A percentile compares a stretch with the other conserved stretches of the same genome.
These are phyloP conservation scores for Leuciscus idus DNA, from an alignment of 2,113 vertebrate genomes.

Conservation along the genomic window DNA sequence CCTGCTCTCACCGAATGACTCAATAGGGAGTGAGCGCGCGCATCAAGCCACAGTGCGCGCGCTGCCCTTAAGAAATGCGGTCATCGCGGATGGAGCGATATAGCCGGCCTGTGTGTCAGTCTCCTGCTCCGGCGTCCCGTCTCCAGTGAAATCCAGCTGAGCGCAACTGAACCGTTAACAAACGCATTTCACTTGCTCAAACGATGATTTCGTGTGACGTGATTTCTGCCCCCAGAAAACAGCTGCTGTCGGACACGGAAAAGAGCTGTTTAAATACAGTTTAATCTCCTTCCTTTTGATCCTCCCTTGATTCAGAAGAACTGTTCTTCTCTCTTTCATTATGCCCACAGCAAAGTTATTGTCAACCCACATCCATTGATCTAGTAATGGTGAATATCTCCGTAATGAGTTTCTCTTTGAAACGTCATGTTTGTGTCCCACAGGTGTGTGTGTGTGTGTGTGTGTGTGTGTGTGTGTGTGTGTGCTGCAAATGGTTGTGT, in stretches of 20 bases:
- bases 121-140: background rate
- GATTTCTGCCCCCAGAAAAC: background rate
- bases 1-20: constrained; percentile 23
- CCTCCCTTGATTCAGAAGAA: constrained; percentile 17
- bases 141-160: constrained; percentile 24
- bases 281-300: background rate
- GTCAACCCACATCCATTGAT: background rate
- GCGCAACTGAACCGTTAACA: constrained; percentile 36
- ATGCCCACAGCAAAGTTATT: background rate
- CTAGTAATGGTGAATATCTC: background rate
- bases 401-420: background rate
- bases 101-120: constrained; percentile 7
- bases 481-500: background rate
- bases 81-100: constrained; percentile 12
- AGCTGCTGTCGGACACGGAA: background rate
- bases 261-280: background rate
- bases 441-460: constrained; percentile 22
- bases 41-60: background rate
- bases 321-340: background rate
- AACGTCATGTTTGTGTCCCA: constrained; percentile 12
- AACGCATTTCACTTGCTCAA: constrained; percentile 19
- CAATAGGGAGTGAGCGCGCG: constrained; percentile 43
- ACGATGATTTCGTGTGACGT: background rate
- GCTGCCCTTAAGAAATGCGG: constrained; percentile 33
- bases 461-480: background rate